Conservation (phyloP, 2,113 vertebrate genomes). For the Oreocharis arfaki region DNA sequence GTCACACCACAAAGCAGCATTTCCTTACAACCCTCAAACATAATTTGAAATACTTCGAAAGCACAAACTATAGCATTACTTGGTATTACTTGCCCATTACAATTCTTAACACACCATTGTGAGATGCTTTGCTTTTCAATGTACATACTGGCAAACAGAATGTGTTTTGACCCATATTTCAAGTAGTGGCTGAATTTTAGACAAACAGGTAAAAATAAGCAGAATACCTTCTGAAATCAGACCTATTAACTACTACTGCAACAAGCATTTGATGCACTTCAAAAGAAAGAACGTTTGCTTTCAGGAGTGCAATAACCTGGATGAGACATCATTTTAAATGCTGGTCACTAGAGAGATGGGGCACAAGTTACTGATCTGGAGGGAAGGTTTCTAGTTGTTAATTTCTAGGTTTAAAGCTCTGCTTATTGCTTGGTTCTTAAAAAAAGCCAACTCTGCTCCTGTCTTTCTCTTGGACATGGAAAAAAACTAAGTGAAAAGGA, state of each 20-base stretch:
- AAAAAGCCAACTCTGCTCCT: neutral
- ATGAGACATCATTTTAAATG: neutral
- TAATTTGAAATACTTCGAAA: neutral
- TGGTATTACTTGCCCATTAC: neutral
- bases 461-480: neutral
- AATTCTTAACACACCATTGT: neutral
- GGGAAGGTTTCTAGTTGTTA: neutral
- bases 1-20: neutral
- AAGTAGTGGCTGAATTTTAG: neutral
- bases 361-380: neutral
- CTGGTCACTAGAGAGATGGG: neutral
- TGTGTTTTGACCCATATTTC: neutral
- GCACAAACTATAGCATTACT: neutral
- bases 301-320: neutral
- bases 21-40: neutral
- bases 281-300: neutral
- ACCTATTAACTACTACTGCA: neutral
- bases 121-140: neutral
- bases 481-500: neutral
- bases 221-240: neutral
- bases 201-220: neutral
- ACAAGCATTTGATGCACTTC: neutral
- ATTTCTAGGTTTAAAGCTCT: neutral
- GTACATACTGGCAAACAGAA: neutral
- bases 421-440: neutral